A percentile compares a stretch with the other conserved stretches of the same genome.
phyloP scores from a whole-genome alignment of 2,888 invertebrate genomes.

The Fragum whitleyi region DNA sequence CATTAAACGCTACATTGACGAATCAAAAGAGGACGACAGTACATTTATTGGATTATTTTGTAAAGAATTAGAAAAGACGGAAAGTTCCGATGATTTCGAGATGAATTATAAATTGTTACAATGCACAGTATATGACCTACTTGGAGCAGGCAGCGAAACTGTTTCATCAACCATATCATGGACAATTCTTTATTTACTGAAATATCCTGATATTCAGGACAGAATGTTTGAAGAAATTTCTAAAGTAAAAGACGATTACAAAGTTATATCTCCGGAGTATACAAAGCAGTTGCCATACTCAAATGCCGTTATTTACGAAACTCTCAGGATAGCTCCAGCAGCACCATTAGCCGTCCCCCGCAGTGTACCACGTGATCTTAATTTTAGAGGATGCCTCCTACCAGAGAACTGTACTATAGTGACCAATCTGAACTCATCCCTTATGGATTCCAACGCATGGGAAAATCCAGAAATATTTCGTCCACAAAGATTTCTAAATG shows the following conservation, averaged over 20 bases:
- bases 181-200: conserved; percentile 24
- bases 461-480: conserved; percentile 68
- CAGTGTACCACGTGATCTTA: conserved; percentile 69
- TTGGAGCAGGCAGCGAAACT: conserved; percentile 38
- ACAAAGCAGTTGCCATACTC: conserved; percentile 32
- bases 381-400: conserved; percentile 75
- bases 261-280: neutral
- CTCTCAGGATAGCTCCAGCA: conserved; percentile 13
- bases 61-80: neutral
- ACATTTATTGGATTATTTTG: neutral
- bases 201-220: conserved; percentile 32
- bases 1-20: neutral
- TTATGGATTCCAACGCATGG: conserved; percentile 68
- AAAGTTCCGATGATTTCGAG: neutral
- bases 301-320: conserved; percentile 32
- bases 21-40: neutral
- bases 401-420: conserved; percentile 72
- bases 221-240: conserved; percentile 34
- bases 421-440: conserved; percentile 70
- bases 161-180: conserved; percentile 18
- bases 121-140: neutral
- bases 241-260: neutral
- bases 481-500: conserved; percentile 73
- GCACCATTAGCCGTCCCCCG: conserved; percentile 69
- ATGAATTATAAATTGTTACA: neutral